These are phyloP conservation scores for Linhomoeus sp. DNA, from an alignment of 2,888 invertebrate species.

Conservation along the genomic window DNA sequence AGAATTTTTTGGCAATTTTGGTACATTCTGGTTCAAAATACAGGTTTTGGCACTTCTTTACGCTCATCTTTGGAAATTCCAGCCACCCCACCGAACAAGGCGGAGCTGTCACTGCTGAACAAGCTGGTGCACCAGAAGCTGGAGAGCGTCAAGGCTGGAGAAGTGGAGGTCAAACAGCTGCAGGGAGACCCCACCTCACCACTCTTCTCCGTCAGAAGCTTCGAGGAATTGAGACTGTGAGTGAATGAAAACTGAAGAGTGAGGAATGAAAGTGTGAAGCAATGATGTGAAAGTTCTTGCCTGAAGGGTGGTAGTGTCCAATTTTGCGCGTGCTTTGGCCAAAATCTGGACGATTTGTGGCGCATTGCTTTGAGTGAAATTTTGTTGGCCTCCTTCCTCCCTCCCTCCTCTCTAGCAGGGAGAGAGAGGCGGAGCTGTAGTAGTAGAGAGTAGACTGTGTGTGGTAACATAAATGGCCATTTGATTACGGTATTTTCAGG, in stretches of 20 bases:
- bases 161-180: slow-evolving; percentile 61
- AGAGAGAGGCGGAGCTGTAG: no score
- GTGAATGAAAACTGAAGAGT: no score
- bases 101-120: slow-evolving; percentile 63
- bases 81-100: no score
- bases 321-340: background rate
- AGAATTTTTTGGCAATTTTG: no score
- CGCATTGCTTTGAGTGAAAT: background rate
- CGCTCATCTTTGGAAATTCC: no score
- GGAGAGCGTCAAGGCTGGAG: slow-evolving; percentile 54
- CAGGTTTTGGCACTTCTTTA: no score
- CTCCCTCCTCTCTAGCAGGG: background rate
- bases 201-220: slow-evolving; percentile 55
- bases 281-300: no score
- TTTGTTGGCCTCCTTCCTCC: background rate
- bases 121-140: slow-evolving; percentile 75
- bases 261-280: no score
- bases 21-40: no score
- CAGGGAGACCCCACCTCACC: slow-evolving; percentile 63
- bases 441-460: no score
- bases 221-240: slow-evolving; percentile 36
- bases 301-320: no score
- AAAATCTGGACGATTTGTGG: background rate
- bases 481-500: slow-evolving; percentile 34
- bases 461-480: no score